These are phyloP conservation scores for Melikaiella ostensackeni DNA, from an alignment of 2,888 invertebrate species.

Conservation along the genomic window DNA sequence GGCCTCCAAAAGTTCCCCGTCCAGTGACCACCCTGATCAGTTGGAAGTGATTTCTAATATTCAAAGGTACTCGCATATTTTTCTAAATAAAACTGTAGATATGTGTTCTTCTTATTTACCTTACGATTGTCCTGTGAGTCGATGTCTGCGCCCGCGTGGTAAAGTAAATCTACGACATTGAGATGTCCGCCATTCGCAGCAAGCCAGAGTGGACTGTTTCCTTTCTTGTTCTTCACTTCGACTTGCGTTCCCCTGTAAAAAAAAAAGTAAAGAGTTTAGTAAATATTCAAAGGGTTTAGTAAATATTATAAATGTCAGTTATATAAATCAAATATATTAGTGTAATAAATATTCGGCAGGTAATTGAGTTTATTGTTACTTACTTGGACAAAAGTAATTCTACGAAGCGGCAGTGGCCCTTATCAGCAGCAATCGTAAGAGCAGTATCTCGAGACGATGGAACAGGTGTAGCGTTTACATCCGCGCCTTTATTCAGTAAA, in stretches of 20 bases:
- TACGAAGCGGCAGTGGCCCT: constrained; percentile 97
- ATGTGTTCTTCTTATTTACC: constrained; percentile 71
- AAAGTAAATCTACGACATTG: constrained; percentile 96
- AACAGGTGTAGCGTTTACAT: constrained; percentile 99
- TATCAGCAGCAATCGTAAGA: constrained; percentile 99
- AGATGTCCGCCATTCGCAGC: constrained; percentile 99
- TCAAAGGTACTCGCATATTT: not conserved
- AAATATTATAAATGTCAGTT: not conserved
- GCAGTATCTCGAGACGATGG: constrained; percentile 99
- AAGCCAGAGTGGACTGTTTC: constrained; percentile 98
- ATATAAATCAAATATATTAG: not conserved
- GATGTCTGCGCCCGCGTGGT: constrained; percentile 94
- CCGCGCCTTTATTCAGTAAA: constrained; percentile 96
- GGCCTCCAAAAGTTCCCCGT: too few species aligned
- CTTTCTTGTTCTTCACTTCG: constrained; percentile 99
- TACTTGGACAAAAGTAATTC: constrained; percentile 87
- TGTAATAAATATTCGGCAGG: too few species aligned
- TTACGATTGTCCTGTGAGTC: constrained; percentile 99
- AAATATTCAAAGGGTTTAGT: not conserved
- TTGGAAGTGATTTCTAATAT: not conserved
- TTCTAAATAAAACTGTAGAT: not conserved
- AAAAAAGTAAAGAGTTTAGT: constrained; percentile 55
- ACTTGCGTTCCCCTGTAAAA: constrained; percentile 88
- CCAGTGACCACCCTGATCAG: too few species aligned
- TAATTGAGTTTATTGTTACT: constrained; percentile 8